Conservation (phyloP, 2,113 vertebrate species). For the Silurus glanis region DNA sequence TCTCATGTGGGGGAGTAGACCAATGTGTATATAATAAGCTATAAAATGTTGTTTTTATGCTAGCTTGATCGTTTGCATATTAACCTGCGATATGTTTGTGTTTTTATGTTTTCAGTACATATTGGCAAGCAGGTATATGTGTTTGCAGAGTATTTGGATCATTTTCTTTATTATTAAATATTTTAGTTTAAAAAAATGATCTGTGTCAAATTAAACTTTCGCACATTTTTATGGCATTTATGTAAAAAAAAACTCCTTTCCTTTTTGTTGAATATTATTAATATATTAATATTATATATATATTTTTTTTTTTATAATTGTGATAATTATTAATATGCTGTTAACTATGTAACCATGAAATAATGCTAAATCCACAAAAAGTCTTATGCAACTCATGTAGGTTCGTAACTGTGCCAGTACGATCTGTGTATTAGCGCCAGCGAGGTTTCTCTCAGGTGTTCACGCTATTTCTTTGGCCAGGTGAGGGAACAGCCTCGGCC, state of each 20-base stretch:
- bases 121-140: neutral
- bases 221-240: neutral
- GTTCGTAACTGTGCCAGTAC: neutral
- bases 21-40: no score
- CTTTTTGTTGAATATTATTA: no score
- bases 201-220: neutral
- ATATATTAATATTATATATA: no score
- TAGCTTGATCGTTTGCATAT: neutral
- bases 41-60: neutral
- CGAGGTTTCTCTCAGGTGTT: neutral
- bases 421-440: neutral
- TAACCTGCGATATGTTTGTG: neutral
- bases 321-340: no score
- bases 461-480: slow-evolving; percentile 12
- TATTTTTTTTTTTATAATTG: no score
- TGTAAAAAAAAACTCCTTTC: neutral
- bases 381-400: neutral
- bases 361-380: neutral
- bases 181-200: neutral
- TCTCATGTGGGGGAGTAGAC: no score
- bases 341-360: neutral
- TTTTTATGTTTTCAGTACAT: neutral
- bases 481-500: slow-evolving; percentile 13
- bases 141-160: neutral
- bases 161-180: neutral